Evolutionary conservation across 2,888 invertebrate genomes (phyloP), one percentile per base, ranked within the genome.

Genomic region (Sinodicranocentrus sp.): DNA sequence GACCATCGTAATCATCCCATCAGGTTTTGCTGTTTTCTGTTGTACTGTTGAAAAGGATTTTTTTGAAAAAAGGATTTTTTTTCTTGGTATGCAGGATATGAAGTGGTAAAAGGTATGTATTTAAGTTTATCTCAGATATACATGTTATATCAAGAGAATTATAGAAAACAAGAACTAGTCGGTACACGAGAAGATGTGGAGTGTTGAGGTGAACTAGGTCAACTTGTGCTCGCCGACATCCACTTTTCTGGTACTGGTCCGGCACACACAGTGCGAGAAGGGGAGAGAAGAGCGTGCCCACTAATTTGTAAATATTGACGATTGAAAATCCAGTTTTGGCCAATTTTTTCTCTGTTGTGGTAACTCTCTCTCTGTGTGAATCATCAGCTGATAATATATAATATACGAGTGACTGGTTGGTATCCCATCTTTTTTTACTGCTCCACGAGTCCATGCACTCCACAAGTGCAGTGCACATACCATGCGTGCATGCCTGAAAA

Each of bases 281-380:
- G n/a, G n/a, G n/a, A n/a, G 72, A 59, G 21, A 52, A 68, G 82
- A 73, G 82, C 72, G 73, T 80, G 80, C 68, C 70, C 70, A 70
- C 76, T 82, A 82, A 82, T 82, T 82, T 82, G 82, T 82, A 82
- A 82, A 82, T 82, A 82, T 82, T 82, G 82, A 82, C 76, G 82
- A 82, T 76, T 82, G 76, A 82, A 76, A 80, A 82, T 82, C 82
- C 82, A 82, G 82, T 82, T 82, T 82, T 82, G 82, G 70, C 76
- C 76, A 82, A 82, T 82, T 82, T 82, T 82, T 82, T 82, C 59
- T 76, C 54, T 72, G 73, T 80, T 80, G 80, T 43, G 73, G 79
- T 82, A 61, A 72, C 80, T 63, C 61, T 71, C 70, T 21, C 44
- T 26, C 57, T 33, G 25, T 21, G 10, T 63, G n/a, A 52, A 6